These are phyloP conservation scores for Pogonomyrmex barbatus DNA, from an alignment of 1,140 invertebrate genomes.

Conservation along the genomic window DNA sequence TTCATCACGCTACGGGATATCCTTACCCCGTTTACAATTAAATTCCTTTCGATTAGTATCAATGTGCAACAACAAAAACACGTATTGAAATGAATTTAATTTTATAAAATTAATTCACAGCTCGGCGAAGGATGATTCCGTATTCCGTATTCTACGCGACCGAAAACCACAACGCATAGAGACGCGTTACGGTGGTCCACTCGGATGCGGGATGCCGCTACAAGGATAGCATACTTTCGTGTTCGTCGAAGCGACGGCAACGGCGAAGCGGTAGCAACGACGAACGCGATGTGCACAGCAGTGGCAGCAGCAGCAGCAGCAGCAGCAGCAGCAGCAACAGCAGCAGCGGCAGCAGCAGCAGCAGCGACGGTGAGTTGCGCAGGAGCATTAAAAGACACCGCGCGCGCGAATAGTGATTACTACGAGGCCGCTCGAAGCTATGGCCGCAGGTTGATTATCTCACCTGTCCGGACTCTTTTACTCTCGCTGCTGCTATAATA, in stretches of 20 bases:
- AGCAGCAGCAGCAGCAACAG: conserved; percentile 13
- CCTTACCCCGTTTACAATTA: too few relatives aligned
- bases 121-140: neutral
- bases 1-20: neutral
- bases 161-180: conserved; percentile 63
- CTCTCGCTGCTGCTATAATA: conserved; percentile 83
- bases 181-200: conserved; percentile 50
- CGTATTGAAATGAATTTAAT: neutral
- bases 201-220: conserved; percentile 46
- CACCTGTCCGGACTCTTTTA: conserved; percentile 84
- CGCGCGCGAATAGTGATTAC: conserved; percentile 81
- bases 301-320: neutral
- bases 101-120: conserved; percentile 17
- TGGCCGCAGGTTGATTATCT: conserved; percentile 84
- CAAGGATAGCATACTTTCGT: conserved; percentile 61
- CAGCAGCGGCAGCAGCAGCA: neutral
- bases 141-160: conserved; percentile 17
- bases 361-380: conserved; percentile 55
- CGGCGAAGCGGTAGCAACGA: conserved; percentile 12
- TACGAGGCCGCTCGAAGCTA: conserved; percentile 77
- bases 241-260: conserved; percentile 23
- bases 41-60: neutral
- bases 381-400: conserved; percentile 77
- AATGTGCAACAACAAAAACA: neutral
- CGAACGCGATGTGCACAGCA: conserved; percentile 17